Evolutionary conservation across 2,888 invertebrate species (phyloP), one percentile per base, ranked within the genome.

Genomic region (Daptonema setosum): DNA sequence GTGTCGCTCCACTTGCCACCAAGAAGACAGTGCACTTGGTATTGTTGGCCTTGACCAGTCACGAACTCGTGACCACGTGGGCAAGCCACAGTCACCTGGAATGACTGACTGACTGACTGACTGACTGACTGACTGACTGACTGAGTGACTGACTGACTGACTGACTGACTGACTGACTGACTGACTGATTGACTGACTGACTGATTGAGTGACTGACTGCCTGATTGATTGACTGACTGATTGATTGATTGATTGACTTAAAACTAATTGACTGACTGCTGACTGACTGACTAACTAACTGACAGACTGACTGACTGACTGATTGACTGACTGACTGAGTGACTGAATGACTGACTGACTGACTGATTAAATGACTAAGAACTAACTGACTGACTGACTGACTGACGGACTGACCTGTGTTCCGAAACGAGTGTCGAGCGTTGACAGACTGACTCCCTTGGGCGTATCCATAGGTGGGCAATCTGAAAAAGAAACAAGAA

Each of bases 241-340:
- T 22, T 43, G 11, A 52, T 17, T 25, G 52, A 24, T 17, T n/a
- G n/a, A n/a, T n/a, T n/a, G n/a, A n/a, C n/a, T n/a, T n/a, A n/a
- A n/a, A n/a, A n/a, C n/a, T n/a, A n/a, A n/a, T n/a, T n/a, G n/a
- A 64, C 58, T 55, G 70, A 69, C 58, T 69, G 70, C 59, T 61
- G 65, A 5, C 69, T 70, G 5, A 61, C 57, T 3, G 67, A 64
- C 54, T 70, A 69, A 20, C 66, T 61, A 1, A 67, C 65, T 1
- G 62, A 61, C 2, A 69, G 58, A 56, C 56, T 45, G 22, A 54
- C 20, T 55, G 47, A 48, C 30, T 48, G 1, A 22, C 24, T 24
- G 43, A 25, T 28, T 48, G 24, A 22, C 28, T 43, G 11, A 52
- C n/a, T 25, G 52, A 24, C 20, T n/a, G n/a, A n/a, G n/a, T n/a